Evolutionary conservation across 1,140 invertebrate species (phyloP), one percentile per base, ranked within the genome.

Genomic region (Geopemphigus sp.): DNA sequence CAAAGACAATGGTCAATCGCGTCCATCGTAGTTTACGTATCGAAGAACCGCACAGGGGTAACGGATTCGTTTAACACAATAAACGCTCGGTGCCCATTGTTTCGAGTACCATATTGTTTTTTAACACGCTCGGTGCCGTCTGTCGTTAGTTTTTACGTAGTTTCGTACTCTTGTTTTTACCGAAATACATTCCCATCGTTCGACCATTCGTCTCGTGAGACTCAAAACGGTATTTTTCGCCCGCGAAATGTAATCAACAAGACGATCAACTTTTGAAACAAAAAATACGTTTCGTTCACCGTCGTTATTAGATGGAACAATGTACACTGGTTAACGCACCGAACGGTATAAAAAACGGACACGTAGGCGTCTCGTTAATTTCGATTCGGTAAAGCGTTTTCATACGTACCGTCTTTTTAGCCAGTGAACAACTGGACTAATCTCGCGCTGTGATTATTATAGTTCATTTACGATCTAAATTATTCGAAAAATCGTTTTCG

Each of bases 1-100:
- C 24, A 54, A 53, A 72, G 50, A 72, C 68, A 72, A 72, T 72
- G 68, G 68, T 72, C 68, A n/a, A 72, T 72, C 68, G 53, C 17
- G 47, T 54, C 66, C 15, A 54, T 4, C n/a, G 5, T 26, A 12
- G 19, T 72, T 63, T 10, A 29, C 50, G 47, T n/a, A 54, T 54
- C 29, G 32, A 54, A 72, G 4, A 54, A n/a, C 29, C n/a, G 39
- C 14, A 47, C 22, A 24, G 1, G 39, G 4, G 32, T 66, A 47
- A 47, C 47, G 32, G 14, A 68, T 24, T 68, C 66, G 66, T 68
- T 50, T 50, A 50, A 50, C 66, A 26, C 39, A 50, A 50, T 50
- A 15, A n/a, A n/a, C n/a, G n/a, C 17, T 32, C 32, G 15, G 22
- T 15, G n/a, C n/a, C 15, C 22, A 68, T 68, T 68, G 66, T 68